Evolutionary conservation across 1,140 invertebrate species (phyloP), one percentile per base, ranked within the genome.

Genomic region (Epicauta chinensis): DNA sequence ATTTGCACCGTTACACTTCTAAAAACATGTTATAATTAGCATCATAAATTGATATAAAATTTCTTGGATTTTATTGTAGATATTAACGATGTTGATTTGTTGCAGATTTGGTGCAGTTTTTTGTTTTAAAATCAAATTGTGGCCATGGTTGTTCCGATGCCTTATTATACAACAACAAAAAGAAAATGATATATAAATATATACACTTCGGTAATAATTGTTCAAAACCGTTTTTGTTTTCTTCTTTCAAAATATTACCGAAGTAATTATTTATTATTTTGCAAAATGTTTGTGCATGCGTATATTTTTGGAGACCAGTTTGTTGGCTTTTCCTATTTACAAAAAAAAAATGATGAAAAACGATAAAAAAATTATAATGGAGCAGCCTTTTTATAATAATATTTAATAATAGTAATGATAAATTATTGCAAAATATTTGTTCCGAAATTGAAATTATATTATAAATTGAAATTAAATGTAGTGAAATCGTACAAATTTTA

Each of bases 221-320:
- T 40, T 16, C 3, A 11, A 3, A 40, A n/a, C 5, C 5, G 16
- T 16, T 16, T 12, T 40, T 17, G 15, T 17, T 43, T 23, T 7
- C 23, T 3, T 23, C n/a, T 23, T 23, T 5, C 4, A 23, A 7
- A 23, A 23, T 7, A 23, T 23, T 23, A 23, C 23, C 23, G 23
- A 23, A 7, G 23, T 7, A 23, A 5, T 43, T 23, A 43, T 14
- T 23, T 10, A 11, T 16, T 43, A 30, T 43, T 17, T 43, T 43
- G 7, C 17, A 2, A 11, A 11, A 43, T 29, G 38, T 40, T 40
- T 17, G 17, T 29, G 41, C 41, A 12, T 43, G 15, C n/a, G 41
- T 17, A 43, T 29, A 43, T 43, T 43, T 43, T 43, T 43, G 41
- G 41, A 43, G 10, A 16, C 23, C n/a, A 12, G n/a, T 29, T 10